Evolutionary conservation across 2,888 invertebrate species (phyloP).

Genomic region (Heteromurus nitidus): DNA sequence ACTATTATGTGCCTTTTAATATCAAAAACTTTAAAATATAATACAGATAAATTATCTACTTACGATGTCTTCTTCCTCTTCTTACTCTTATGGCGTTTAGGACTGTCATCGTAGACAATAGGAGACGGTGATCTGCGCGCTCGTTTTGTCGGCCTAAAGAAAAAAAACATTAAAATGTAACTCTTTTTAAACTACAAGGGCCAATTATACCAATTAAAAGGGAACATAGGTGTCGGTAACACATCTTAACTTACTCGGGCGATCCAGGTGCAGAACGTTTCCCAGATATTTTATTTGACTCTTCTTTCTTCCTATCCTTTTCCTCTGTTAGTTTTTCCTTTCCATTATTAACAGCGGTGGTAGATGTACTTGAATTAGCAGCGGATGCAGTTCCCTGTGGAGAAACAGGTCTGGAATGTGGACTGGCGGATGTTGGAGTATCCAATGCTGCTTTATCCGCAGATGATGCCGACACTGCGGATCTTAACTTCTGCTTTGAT

Average conservation of each 20-base stretch:
- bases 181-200: too few species aligned
- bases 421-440: slow-evolving; percentile 62
- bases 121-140: slow-evolving; percentile 71
- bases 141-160: slow-evolving; percentile 62
- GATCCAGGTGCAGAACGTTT: slow-evolving; percentile 58
- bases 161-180: slow-evolving; percentile 16
- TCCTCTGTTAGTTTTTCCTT: slow-evolving; percentile 39
- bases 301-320: slow-evolving; percentile 53
- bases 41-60: slow-evolving; percentile 16
- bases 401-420: slow-evolving; percentile 66
- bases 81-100: slow-evolving; percentile 74
- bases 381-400: slow-evolving; percentile 52
- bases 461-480: slow-evolving; percentile 73
- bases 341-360: slow-evolving; percentile 44
- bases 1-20: too few species aligned
- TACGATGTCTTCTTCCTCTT: slow-evolving; percentile 75
- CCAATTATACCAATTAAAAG: too few species aligned
- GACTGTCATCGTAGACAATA: slow-evolving; percentile 74
- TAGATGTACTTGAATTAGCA: slow-evolving; percentile 39
- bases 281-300: slow-evolving; percentile 34
- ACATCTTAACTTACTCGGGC: slow-evolving; percentile 71
- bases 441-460: slow-evolving; percentile 51
- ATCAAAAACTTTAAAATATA: background rate
- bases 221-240: too few species aligned
- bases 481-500: slow-evolving; percentile 79